These are phyloP conservation scores for Neoarius graeffei DNA, from an alignment of 2,113 vertebrate genomes.

Conservation along the genomic window DNA sequence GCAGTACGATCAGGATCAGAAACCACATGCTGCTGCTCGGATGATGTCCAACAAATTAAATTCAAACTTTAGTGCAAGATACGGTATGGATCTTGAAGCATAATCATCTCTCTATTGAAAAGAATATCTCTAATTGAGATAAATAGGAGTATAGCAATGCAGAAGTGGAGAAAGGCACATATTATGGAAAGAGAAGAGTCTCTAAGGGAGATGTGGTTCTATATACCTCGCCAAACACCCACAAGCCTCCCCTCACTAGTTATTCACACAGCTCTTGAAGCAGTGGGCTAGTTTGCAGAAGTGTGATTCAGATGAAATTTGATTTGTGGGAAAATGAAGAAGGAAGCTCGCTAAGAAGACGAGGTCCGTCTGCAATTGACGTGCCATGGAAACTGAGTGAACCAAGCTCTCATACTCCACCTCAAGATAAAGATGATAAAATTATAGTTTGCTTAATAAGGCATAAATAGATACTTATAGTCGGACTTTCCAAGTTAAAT, in stretches of 20 bases:
- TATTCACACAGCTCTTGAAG: conserved; percentile 20
- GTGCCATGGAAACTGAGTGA: background rate
- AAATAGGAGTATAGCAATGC: conserved; percentile 1
- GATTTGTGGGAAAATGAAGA: conserved; percentile 6
- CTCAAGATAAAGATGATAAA: background rate
- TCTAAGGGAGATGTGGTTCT: conserved; percentile 27
- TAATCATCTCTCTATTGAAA: conserved; percentile 15
- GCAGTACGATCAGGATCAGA: background rate
- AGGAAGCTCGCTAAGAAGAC: background rate
- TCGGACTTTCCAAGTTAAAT: background rate
- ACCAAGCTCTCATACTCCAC: background rate
- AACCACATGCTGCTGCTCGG: background rate
- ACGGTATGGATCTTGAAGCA: background rate
- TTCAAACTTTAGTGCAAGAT: background rate
- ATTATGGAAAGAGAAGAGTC: conserved; percentile 35
- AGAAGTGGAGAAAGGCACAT: conserved; percentile 10
- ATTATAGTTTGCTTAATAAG: background rate
- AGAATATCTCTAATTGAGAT: conserved; percentile 25
- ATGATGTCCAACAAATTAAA: background rate
- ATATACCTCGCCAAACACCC: conserved; percentile 37
- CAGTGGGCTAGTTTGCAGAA: conserved; percentile 18
- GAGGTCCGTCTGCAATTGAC: background rate
- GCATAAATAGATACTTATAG: background rate
- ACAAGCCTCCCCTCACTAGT: conserved; percentile 26
- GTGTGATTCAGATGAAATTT: conserved; percentile 20